Evolutionary conservation across 2,888 invertebrate genomes (phyloP), one percentile per base, ranked within the genome.

Genomic region (Ypsolopha sequella): DNA sequence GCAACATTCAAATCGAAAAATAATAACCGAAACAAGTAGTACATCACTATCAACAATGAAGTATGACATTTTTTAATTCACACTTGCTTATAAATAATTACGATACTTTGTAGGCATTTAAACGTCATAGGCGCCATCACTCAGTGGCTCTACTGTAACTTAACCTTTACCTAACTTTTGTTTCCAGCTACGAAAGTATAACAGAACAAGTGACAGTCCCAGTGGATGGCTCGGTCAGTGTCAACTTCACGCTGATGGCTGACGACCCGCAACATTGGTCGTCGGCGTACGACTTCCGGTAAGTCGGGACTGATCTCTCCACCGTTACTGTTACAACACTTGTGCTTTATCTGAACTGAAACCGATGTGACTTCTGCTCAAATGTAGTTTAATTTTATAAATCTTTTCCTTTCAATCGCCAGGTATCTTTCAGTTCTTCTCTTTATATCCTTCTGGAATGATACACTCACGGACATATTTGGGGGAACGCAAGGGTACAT

Each of bases 241-340:
- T 91, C 55, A 94, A 96, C 78, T 92, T 96, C 62, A 93, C 92
- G 0, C 81, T 97, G 45, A 91, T 93, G 89, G 89, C 91, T n/a
- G 91, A 93, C 66, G 93, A 94, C 71, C 92, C 93, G 0, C 88
- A 91, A 57, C 92, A 94, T 67, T 97, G 96, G 96, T 91, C 93
- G 0, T 92, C 92, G 6, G 93, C 92, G 0, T 92, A 95, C 69
- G 95, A 95, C 77, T 92, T 92, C 87, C 87, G 93, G 87, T 75
- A 80, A 84, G 74, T 14, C 7, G 6, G 9, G 4, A 8, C 41
- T 7, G 13, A 41, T 6, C n/a, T 41, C 1, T 11, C 11, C 7
- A 13, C 13, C 41, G 13, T n/a, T n/a, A 7, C 7, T 41, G 41
- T 7, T n/a, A n/a, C 38, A 3, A 7, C 11, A n/a, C 11, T 41